Evolutionary conservation across 2,113 vertebrate genomes (phyloP).

Genomic region (Limanda limanda): DNA sequence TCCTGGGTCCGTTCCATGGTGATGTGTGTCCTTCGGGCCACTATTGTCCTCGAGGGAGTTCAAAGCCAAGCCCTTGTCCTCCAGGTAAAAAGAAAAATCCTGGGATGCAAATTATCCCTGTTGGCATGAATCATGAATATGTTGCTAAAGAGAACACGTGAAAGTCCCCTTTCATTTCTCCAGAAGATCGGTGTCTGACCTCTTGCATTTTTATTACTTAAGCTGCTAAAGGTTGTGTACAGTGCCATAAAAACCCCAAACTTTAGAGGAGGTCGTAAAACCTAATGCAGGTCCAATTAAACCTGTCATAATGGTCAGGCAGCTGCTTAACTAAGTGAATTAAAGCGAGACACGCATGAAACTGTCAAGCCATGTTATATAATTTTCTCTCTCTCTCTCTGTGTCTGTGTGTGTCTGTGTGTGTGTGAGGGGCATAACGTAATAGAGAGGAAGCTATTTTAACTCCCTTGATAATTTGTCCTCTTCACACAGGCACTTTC

Average conservation of each 20-base stretch:
- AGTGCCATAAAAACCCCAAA: constrained; percentile 29
- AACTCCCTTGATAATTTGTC: constrained; percentile 31
- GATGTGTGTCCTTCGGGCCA: constrained; percentile 82
- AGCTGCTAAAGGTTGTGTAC: constrained; percentile 3
- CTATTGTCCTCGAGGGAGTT: constrained; percentile 84
- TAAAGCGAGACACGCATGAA: constrained; percentile 23
- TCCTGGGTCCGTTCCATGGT: constrained; percentile 65
- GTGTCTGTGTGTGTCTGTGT: background rate
- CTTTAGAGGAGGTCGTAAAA: constrained; percentile 55
- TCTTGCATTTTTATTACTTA: constrained; percentile 32
- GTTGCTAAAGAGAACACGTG: background rate
- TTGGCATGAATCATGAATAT: background rate
- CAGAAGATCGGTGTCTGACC: constrained; percentile 19
- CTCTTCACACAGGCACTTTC: constrained; percentile 83
- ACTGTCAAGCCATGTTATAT: constrained; percentile 3
- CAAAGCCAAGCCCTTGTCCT: constrained; percentile 78
- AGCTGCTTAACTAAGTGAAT: constrained; percentile 47
- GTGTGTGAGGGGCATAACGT: background rate
- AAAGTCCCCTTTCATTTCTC: background rate
- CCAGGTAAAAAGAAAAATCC: constrained; percentile 74
- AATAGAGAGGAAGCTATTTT: constrained; percentile 12
- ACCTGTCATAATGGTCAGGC: constrained; percentile 38
- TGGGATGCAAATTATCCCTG: background rate
- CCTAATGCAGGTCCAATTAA: constrained; percentile 57
- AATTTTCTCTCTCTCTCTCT: background rate